phyloP scores from a whole-genome alignment of 2,797 vertebrate species.

The Poecilia picta region DNA sequence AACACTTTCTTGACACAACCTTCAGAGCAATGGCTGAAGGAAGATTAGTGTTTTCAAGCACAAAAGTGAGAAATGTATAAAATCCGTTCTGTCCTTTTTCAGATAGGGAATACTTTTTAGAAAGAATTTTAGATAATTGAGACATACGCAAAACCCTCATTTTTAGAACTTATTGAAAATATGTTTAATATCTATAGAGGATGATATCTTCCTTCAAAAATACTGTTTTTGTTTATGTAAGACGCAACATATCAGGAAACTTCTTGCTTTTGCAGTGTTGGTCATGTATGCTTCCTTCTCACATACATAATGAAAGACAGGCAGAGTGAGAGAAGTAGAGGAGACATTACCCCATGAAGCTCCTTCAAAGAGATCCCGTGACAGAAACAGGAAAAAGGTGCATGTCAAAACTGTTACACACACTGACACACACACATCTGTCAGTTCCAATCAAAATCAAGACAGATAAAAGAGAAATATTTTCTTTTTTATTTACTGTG shows the following conservation, averaged over 20 bases:
- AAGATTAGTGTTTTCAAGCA: not conserved
- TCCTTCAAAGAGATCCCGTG: conserved; percentile 89
- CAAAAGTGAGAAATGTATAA: not conserved
- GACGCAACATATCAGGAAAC: conserved; percentile 56
- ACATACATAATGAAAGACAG: conserved; percentile 64
- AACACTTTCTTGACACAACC: not conserved
- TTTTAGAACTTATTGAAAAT: not conserved
- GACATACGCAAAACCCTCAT: too few relatives aligned
- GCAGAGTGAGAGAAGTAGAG: conserved; percentile 75
- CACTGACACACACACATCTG: not conserved
- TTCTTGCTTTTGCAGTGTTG: conserved; percentile 60
- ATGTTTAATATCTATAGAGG: not conserved
- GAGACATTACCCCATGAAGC: conserved; percentile 97
- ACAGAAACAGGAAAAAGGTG: conserved; percentile 71
- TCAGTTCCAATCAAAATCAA: not conserved
- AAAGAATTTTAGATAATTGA: not conserved
- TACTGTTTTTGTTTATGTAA: conserved; percentile 10
- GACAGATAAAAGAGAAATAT: not conserved
- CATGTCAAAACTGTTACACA: conserved; percentile 54
- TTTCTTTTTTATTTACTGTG: not conserved
- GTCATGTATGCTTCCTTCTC: conserved; percentile 48
- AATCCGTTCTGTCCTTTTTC: not conserved
- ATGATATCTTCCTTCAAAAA: not conserved
- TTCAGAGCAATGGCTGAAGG: not conserved
- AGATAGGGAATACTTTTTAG: not conserved